Evolutionary conservation across 1,140 invertebrate species (phyloP).

Genomic region (Drosophila micromelanica): DNA sequence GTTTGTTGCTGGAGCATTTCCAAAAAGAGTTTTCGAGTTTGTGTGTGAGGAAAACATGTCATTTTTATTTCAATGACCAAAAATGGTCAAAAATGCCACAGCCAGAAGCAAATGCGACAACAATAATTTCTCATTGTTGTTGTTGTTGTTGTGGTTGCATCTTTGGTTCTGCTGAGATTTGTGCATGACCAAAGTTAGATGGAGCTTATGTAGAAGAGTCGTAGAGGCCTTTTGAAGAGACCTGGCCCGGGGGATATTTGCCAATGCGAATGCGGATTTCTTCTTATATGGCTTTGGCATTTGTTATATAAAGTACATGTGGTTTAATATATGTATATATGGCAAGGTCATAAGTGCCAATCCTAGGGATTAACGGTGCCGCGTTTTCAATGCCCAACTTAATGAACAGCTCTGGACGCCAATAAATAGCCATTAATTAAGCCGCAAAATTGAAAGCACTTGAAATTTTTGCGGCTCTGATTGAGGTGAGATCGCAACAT

Average conservation of each 20-base stretch:
- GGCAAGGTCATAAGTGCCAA: slow-evolving; percentile 48
- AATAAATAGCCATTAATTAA: slow-evolving; percentile 46
- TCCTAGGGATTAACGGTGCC: slow-evolving; percentile 32
- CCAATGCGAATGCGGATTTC: slow-evolving; percentile 55
- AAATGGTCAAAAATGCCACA: slow-evolving; percentile 70
- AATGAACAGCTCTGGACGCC: slow-evolving; percentile 21
- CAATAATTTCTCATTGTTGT: slow-evolving; percentile 39
- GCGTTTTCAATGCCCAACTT: slow-evolving; percentile 6
- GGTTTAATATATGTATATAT: slow-evolving; percentile 5
- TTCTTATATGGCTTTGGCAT: neutral
- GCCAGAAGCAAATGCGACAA: slow-evolving; percentile 45
- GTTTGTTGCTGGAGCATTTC: slow-evolving; percentile 40
- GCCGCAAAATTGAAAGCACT: slow-evolving; percentile 29
- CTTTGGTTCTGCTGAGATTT: slow-evolving; percentile 68
- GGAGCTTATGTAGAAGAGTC: slow-evolving; percentile 7
- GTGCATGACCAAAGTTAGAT: slow-evolving; percentile 61
- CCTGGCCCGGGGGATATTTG: neutral
- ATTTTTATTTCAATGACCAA: slow-evolving; percentile 79
- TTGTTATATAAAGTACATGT: neutral
- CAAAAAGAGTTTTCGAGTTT: slow-evolving; percentile 68
- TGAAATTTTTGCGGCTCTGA: slow-evolving; percentile 9
- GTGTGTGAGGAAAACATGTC: slow-evolving; percentile 76
- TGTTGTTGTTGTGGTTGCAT: slow-evolving; percentile 26
- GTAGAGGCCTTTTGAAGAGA: neutral
- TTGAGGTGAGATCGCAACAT: slow-evolving; percentile 21